Percentiles rank a stretch among this genome's conserved stretches.
Evolutionary conservation across 2,797 vertebrate species (phyloP).

Genomic region (Sparidentex hasta): DNA sequence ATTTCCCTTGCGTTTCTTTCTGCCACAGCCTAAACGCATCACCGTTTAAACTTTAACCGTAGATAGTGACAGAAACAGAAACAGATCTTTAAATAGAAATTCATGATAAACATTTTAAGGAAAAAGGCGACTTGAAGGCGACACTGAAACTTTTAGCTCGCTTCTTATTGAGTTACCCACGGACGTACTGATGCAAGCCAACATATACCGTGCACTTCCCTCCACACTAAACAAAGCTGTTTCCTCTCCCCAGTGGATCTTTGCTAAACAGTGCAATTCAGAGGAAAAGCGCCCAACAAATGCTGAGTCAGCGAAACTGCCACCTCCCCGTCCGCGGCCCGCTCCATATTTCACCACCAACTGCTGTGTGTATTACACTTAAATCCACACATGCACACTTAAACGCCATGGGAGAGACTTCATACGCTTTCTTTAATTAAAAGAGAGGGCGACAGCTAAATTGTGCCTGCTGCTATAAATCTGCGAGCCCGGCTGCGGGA

Average conservation of each 20-base stretch:
- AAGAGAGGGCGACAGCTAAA: slow-evolving; percentile 38
- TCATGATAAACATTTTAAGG: neutral
- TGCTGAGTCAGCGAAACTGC: slow-evolving; percentile 52
- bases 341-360: slow-evolving; percentile 44
- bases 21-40: too few species aligned
- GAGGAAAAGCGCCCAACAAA: slow-evolving; percentile 39
- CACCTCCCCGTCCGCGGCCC: slow-evolving; percentile 6
- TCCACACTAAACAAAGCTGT: slow-evolving; percentile 26
- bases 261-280: slow-evolving; percentile 57
- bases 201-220: neutral
- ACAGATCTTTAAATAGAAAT: too few species aligned
- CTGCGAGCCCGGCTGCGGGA: slow-evolving; percentile 4
- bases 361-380: neutral
- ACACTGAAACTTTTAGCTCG: neutral
- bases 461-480: slow-evolving; percentile 28
- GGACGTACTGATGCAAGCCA: neutral
- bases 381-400: slow-evolving; percentile 20
- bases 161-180: slow-evolving; percentile 8
- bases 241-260: slow-evolving; percentile 17
- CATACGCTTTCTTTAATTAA: slow-evolving; percentile 54
- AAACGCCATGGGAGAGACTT: slow-evolving; percentile 15
- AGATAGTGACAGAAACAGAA: too few species aligned
- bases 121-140: too few species aligned
- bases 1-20: too few species aligned
- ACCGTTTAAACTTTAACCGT: too few species aligned